These are phyloP conservation scores for Porites evermanni DNA, from an alignment of 92 coral and sea anemone genomes.

Conservation along the genomic window DNA sequence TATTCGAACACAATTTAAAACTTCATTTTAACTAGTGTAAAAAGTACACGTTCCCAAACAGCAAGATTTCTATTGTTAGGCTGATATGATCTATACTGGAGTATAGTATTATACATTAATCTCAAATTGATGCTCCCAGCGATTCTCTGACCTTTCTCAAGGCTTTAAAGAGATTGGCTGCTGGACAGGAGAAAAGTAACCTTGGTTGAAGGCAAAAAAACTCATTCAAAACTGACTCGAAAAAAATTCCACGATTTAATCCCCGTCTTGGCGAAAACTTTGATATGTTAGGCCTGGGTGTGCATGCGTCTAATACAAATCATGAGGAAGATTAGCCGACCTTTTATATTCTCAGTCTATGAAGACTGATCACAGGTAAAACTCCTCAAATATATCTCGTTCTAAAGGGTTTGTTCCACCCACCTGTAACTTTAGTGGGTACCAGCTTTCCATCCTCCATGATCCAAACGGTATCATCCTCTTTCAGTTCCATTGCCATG, in stretches of 20 bases:
- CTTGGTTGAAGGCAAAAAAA: not conserved
- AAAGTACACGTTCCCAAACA: not conserved
- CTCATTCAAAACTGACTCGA: not conserved
- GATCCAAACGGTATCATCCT: conserved; percentile 49
- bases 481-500: conserved; percentile 54
- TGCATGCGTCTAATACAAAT: not conserved
- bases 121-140: not conserved
- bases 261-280: not conserved
- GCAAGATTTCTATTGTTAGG: too few species aligned
- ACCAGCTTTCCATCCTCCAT: conserved; percentile 54
- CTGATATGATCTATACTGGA: not conserved
- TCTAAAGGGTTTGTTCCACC: conserved; percentile 7
- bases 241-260: not conserved
- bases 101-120: not conserved
- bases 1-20: not conserved
- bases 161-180: conserved; percentile 1
- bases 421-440: conserved; percentile 44
- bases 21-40: not conserved
- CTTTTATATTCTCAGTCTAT: not conserved
- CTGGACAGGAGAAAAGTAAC: not conserved
- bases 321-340: not conserved
- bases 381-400: not conserved
- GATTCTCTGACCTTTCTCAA: conserved; percentile 3
- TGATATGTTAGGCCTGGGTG: not conserved
- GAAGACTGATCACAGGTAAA: not conserved